Base-by-base conservation (phyloP, 1,140 invertebrate species). In the Metaphire vulgaris region DNA sequence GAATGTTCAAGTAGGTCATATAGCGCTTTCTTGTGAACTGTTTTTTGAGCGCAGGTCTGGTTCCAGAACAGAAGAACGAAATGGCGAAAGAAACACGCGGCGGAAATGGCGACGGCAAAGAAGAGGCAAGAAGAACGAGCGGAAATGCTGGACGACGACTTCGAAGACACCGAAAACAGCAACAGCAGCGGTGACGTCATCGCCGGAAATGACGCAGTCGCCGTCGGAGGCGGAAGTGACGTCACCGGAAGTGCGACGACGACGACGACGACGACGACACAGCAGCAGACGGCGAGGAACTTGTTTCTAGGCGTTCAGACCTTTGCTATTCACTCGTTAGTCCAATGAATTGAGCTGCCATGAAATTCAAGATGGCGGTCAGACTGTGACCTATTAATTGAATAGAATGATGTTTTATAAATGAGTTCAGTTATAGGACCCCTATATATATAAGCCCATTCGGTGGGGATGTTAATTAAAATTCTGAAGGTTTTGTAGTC, bases 61-160 rank as follows among this genome's bases (percentile, higher is more conserved):
- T 99, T 99, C 88, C 97, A 99, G 88, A 99, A 99, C 87, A 90
- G 97, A 85, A 89, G 97, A 84, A 99, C 97, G 81, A 99, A 99
- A 89, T 99, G 97, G 97, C 89, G 97, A 82, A 99, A 99, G 90
- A 96, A 96, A 86, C 96, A 99, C 89, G 96, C 97, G 0, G 97
- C 96, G 1, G 97, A 99, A 89, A 97, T 98, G 95, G 96, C 96
- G 71, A 96, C 95, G 31, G 95, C 95, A 2, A 98, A 98, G 86
- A 90, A 95, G 83, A 94, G 96, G 85, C 95, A 98, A 84, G 95
- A 97, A 86, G 93, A 96, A 33, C 66, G 77, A 81, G 91, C 94
- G 28, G 92, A 93, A 79, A 90, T 88, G 71, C 89, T 90, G 77
- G 86, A 86, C 26, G 87, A 71, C 21, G 30, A 30, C 30, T 71